Conservation (phyloP, 2,113 vertebrate genomes). For the Picathartes gymnocephalus region DNA sequence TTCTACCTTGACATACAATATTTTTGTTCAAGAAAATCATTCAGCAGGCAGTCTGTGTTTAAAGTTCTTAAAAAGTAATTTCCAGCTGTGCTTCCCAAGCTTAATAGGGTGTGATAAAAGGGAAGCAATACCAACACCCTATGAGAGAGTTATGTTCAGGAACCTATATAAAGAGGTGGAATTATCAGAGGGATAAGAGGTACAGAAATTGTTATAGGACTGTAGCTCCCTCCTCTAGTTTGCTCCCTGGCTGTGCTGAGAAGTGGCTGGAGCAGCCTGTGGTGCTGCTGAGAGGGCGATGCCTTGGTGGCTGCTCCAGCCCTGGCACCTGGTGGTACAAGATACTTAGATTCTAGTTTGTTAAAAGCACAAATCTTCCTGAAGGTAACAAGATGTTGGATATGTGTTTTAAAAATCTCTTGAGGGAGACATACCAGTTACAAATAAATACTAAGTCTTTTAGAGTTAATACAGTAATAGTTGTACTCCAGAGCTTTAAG, state of each 20-base stretch:
- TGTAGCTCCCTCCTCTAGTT: background rate
- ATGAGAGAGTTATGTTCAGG: background rate
- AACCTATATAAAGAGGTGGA: background rate
- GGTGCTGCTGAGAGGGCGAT: background rate
- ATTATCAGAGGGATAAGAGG: background rate
- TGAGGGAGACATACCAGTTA: background rate
- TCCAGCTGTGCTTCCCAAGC: background rate
- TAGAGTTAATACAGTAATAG: background rate
- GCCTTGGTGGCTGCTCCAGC: background rate
- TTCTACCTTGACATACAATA: background rate
- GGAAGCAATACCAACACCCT: background rate
- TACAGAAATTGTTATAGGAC: background rate
- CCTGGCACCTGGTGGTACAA: background rate
- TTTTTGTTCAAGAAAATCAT: constrained; percentile 1
- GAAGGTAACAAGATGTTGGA: background rate
- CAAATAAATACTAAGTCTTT: background rate
- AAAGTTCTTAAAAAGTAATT: background rate
- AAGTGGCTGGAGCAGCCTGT: background rate
- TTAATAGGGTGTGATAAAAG: background rate
- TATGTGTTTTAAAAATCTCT: background rate
- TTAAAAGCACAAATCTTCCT: background rate
- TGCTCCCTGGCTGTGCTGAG: background rate
- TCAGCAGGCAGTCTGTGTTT: constrained; percentile 18
- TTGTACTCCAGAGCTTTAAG: background rate
- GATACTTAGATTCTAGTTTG: background rate